Base-by-base conservation (phyloP, 2,797 vertebrate species). In the Phalanger gymnotis region DNA sequence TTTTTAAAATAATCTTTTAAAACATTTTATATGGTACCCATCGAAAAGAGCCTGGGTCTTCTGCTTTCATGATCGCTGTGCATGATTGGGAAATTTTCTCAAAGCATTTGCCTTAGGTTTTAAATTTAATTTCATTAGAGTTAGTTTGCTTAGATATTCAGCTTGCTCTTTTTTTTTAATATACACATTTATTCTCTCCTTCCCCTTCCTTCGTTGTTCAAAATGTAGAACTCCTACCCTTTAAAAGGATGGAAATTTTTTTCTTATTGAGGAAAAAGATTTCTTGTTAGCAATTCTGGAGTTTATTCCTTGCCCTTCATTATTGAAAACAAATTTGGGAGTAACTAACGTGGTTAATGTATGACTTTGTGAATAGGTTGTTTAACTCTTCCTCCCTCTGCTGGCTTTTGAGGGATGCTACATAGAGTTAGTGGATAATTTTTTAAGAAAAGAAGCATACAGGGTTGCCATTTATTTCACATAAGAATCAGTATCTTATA, bases 391-490 rank as follows among this genome's bases (percentile, higher is more conserved):
- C 93, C 95, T 96, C 95, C 92, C 19, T 96, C 94, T 92, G 19
- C 92, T 96, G 90, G 3, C 93, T 81, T 97, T 96, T 96, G 53
- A 94, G 73, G 93, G 66, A 47, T 93, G 57, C 94, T 96, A 93
- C 51, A 96, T 96, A 96, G 58, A 25, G 92, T 97, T 95, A 94
- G 55, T 40, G 56, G 94, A 34, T 87, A 40, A 11, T 66, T 31
- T 81, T 81, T 95, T 89, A 95, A 90, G 28, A 94, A 90, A 95
- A 81, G 19, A 47, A 96, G n/a, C 16, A 54, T 95, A 53, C 87
- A 66, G 96, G 12, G 28, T 73, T 91, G 51, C 97, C 95, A 73
- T 97, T 95, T 25, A 94, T 91, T 93, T 95, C 97, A 93, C 19
- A 22, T 95, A 0, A 91, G 93, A 91, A 61, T 96, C 93, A 93